phyloP scores from a whole-genome alignment of 1,140 invertebrate genomes.

The Bombus affinis region DNA sequence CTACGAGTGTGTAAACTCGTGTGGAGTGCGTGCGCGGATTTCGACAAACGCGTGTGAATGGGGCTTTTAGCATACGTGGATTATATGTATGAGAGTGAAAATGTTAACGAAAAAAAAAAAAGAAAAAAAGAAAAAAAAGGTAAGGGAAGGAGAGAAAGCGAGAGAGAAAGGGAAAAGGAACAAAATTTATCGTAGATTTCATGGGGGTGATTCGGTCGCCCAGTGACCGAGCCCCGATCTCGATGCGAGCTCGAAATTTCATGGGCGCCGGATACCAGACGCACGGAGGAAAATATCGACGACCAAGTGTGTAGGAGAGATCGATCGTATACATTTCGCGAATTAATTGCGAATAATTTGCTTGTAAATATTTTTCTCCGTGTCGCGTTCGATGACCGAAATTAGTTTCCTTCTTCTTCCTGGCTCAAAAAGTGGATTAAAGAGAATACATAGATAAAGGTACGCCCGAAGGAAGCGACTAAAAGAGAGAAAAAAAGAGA shows the following conservation, averaged over 20 bases:
- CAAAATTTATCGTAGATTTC: constrained; percentile 77
- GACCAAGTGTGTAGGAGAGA: neutral
- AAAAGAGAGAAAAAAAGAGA: neutral
- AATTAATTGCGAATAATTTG: neutral
- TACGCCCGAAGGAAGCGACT: constrained; percentile 8
- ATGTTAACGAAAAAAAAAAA: neutral
- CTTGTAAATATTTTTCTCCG: constrained; percentile 44
- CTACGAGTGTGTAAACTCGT: constrained; percentile 1
- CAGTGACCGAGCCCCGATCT: constrained; percentile 73
- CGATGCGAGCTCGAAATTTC: constrained; percentile 67
- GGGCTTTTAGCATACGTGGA: neutral
- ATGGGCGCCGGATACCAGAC: constrained; percentile 56
- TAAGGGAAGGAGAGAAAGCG: neutral
- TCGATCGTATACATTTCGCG: neutral
- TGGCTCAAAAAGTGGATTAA: constrained; percentile 42
- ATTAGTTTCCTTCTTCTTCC: constrained; percentile 53
- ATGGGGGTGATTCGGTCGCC: constrained; percentile 72
- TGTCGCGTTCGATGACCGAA: constrained; percentile 41
- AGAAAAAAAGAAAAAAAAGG: neutral
- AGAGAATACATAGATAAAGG: neutral
- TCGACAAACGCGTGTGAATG: constrained; percentile 2
- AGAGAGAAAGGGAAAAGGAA: constrained; percentile 41
- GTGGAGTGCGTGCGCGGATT: neutral
- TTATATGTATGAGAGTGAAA: too few relatives aligned
- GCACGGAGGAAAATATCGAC: constrained; percentile 31